phyloP scores from a whole-genome alignment of 2,113 vertebrate species.

The Rhodinocichla rosea region DNA sequence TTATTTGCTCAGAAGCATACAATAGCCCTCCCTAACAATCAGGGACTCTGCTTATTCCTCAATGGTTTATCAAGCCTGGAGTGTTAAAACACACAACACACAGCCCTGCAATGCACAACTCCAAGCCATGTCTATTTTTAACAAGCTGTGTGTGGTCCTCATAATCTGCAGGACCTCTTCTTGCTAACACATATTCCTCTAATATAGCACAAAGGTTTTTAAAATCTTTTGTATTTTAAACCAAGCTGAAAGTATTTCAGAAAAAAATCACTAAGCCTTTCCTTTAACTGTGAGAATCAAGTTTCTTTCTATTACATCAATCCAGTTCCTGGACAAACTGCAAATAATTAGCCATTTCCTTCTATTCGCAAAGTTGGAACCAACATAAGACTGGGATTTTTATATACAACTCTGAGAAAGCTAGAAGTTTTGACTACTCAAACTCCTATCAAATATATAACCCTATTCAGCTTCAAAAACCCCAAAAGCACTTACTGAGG shows the following conservation, averaged over 20 bases:
- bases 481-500: not conserved
- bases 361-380: not conserved
- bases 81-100: not conserved
- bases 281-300: not conserved
- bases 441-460: not conserved
- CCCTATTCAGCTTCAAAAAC: not conserved
- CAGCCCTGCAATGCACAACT: not conserved
- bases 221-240: slow-evolving; percentile 7
- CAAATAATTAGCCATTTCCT: not conserved
- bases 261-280: not conserved
- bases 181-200: not conserved
- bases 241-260: not conserved
- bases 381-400: not conserved
- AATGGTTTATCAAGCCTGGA: not conserved
- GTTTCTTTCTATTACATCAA: not conserved
- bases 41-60: not conserved
- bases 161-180: not conserved
- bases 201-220: not conserved
- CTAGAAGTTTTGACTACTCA: not conserved
- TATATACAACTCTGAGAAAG: not conserved
- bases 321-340: not conserved
- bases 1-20: not conserved
- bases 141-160: not conserved
- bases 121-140: not conserved
- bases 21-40: not conserved